Percentiles rank a stretch among this genome's conserved stretches.
Evolutionary conservation across 53 echinoderm and acorn worm species (phyloP).

Genomic region (Echinarachnius parma): DNA sequence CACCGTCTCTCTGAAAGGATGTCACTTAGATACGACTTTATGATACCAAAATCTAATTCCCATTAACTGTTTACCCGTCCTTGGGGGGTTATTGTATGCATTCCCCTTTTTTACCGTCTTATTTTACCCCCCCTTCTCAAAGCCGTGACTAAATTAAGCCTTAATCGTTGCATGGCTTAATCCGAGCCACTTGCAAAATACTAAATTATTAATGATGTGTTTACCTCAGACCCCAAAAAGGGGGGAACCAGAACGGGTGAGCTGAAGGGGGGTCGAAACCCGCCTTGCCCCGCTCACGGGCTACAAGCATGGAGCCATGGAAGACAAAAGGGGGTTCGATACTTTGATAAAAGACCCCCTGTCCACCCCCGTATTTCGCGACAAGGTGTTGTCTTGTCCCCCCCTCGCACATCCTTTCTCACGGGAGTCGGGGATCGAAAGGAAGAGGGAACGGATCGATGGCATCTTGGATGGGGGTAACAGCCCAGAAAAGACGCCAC

Average conservation of each 20-base stretch:
- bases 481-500: constrained; percentile 29
- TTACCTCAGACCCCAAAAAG: constrained; percentile 29
- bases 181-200: constrained; percentile 39
- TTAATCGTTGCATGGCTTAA: constrained; percentile 35
- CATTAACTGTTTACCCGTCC: constrained; percentile 18
- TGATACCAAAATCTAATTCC: constrained; percentile 30
- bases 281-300: too few species aligned
- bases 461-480: constrained; percentile 35
- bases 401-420: neutral
- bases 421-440: neutral
- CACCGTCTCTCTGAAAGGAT: constrained; percentile 7
- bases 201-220: constrained; percentile 49
- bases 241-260: too few species aligned
- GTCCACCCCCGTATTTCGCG: constrained; percentile 26
- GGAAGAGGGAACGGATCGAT: constrained; percentile 15
- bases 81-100: constrained; percentile 16
- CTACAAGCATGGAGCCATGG: too few species aligned
- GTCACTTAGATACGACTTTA: constrained; percentile 15
- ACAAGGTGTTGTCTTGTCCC: constrained; percentile 23
- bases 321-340: too few species aligned
- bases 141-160: constrained; percentile 36
- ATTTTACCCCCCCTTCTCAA: neutral
- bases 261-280: too few species aligned
- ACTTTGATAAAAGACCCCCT: constrained; percentile 18
- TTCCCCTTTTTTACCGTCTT: constrained; percentile 6